A percentile compares a stretch with the other conserved stretches of the same genome.
Evolutionary conservation across 1,140 invertebrate species (phyloP).

Genomic region (Tetranychus urticae): DNA sequence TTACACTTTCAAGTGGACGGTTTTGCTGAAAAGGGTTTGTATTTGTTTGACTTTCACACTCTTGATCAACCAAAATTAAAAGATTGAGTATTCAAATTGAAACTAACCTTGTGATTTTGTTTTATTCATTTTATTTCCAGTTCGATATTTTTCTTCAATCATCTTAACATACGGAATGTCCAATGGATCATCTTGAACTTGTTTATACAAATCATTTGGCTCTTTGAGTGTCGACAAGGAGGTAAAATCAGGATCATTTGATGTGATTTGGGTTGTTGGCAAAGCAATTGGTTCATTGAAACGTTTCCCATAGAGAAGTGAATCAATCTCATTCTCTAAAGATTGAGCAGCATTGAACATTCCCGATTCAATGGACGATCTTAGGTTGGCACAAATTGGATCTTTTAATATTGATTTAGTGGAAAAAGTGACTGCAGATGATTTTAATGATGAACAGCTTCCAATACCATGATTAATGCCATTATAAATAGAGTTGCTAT

Average conservation of each 20-base stretch:
- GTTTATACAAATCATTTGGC: not conserved
- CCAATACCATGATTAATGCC: too few relatives aligned
- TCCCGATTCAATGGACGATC: slow-evolving; percentile 10
- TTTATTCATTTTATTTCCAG: not conserved
- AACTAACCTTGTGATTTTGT: too few relatives aligned
- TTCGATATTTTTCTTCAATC: slow-evolving; percentile 18
- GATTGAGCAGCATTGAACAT: slow-evolving; percentile 8
- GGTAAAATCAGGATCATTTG: too few relatives aligned
- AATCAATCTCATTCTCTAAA: slow-evolving; percentile 20
- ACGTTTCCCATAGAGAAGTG: slow-evolving; percentile 16
- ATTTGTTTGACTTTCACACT: too few relatives aligned
- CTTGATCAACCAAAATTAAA: too few relatives aligned
- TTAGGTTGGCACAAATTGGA: slow-evolving; percentile 12
- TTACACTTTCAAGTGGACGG: too few relatives aligned
- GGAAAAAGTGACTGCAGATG: not conserved
- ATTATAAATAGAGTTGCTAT: too few relatives aligned
- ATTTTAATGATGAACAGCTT: not conserved
- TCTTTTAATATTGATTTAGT: slow-evolving; percentile 14
- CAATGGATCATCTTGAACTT: not conserved
- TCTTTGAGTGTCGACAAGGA: not conserved
- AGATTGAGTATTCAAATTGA: too few relatives aligned
- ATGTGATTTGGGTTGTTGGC: not conserved
- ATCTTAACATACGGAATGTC: slow-evolving; percentile 16
- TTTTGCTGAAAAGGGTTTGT: too few relatives aligned
- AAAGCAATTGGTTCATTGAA: not conserved